Percentiles rank a stretch among this genome's conserved stretches.
Evolutionary conservation across 2,888 invertebrate genomes (phyloP).

Genomic region (Petrophora chlorosata): DNA sequence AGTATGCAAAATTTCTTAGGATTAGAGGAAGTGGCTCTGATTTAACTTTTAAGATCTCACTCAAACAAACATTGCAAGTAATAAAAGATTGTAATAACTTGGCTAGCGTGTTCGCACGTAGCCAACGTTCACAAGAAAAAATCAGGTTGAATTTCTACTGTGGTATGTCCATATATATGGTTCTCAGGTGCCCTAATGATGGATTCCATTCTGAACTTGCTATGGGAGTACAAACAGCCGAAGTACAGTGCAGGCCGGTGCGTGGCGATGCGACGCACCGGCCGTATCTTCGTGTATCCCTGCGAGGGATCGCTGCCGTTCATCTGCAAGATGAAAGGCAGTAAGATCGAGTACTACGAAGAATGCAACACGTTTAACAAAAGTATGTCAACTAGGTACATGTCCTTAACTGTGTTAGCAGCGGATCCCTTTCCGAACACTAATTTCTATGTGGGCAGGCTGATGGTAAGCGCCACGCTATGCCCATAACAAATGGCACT

Average conservation of each 20-base stretch:
- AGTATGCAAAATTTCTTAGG: no score
- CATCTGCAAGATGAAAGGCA: constrained; percentile 49
- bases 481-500: no score
- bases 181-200: constrained; percentile 44
- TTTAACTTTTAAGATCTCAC: no score
- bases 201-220: constrained; percentile 49
- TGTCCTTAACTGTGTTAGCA: no score
- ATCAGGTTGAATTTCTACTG: neutral
- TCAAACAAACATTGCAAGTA: no score
- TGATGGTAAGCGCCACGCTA: no score
- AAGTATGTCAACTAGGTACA: constrained; percentile 43
- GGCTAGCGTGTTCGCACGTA: no score
- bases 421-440: no score
- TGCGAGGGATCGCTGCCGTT: constrained; percentile 48
- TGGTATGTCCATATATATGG: neutral
- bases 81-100: no score
- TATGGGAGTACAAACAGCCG: constrained; percentile 54
- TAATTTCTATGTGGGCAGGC: no score
- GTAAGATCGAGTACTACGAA: constrained; percentile 36
- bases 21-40: no score
- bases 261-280: constrained; percentile 53
- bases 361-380: constrained; percentile 53
- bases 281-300: constrained; percentile 49
- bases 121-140: no score
- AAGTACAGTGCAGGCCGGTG: constrained; percentile 47